These are phyloP conservation scores for Bombus cullumanus DNA, from an alignment of 1,140 invertebrate species.

Conservation along the genomic window DNA sequence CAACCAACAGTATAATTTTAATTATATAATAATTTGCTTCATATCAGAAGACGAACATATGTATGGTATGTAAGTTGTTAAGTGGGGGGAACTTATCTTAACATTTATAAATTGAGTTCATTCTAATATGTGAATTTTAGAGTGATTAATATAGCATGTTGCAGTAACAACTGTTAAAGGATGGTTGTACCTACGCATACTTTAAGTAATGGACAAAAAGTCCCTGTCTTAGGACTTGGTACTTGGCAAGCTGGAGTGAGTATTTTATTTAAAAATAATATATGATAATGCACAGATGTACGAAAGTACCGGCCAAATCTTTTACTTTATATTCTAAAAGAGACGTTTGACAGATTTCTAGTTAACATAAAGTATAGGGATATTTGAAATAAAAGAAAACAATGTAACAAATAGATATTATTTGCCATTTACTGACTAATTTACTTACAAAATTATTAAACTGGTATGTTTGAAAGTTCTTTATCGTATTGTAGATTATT, in stretches of 20 bases:
- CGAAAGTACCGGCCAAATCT: background rate
- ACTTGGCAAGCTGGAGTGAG: slow-evolving; percentile 85
- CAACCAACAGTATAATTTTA: background rate
- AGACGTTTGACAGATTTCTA: background rate
- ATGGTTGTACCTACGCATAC: slow-evolving; percentile 80
- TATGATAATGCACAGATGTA: background rate
- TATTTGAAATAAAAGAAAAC: background rate
- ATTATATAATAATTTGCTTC: background rate
- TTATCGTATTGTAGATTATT: background rate
- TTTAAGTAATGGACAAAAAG: slow-evolving; percentile 85
- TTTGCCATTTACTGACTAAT: background rate
- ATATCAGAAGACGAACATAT: background rate
- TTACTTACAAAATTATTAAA: background rate
- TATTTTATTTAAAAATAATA: slow-evolving; percentile 9
- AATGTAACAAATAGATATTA: background rate
- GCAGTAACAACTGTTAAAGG: background rate
- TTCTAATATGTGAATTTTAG: background rate
- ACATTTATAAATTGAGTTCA: background rate
- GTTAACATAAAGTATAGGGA: background rate
- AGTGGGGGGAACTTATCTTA: background rate
- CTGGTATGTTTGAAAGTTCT: background rate
- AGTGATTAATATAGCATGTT: background rate
- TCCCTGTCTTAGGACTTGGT: slow-evolving; percentile 89
- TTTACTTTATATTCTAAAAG: background rate
- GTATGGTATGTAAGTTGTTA: background rate